phyloP scores from a whole-genome alignment of 2,888 invertebrate genomes.

The Diaperis boleti region DNA sequence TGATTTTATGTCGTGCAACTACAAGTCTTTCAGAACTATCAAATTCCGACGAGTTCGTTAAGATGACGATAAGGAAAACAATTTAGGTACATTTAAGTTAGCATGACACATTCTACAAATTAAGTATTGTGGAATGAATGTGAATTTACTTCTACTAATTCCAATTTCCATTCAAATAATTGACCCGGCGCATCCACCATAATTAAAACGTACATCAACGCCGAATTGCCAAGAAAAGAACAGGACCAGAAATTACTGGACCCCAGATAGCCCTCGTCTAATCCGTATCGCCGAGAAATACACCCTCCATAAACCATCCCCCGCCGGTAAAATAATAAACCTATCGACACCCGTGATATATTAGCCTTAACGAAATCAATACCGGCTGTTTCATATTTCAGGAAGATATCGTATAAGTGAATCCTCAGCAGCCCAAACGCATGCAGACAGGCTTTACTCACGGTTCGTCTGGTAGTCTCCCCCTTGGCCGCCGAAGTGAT shows the following conservation, averaged over 20 bases:
- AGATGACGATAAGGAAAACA: background rate
- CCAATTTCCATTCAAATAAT: too few relatives aligned
- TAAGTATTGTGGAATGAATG: too few relatives aligned
- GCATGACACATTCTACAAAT: too few relatives aligned
- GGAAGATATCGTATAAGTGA: slow-evolving; percentile 35
- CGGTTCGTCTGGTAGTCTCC: slow-evolving; percentile 62
- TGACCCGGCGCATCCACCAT: too few relatives aligned
- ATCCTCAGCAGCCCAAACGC: slow-evolving; percentile 26
- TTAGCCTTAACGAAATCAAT: slow-evolving; percentile 60
- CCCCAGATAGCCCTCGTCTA: too few relatives aligned
- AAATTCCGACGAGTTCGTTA: background rate
- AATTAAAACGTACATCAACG: too few relatives aligned
- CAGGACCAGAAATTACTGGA: too few relatives aligned
- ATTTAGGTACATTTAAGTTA: background rate
- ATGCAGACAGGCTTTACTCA: slow-evolving; percentile 55
- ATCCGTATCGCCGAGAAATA: too few relatives aligned
- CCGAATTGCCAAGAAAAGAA: too few relatives aligned
- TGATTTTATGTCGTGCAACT: background rate
- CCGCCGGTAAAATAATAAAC: slow-evolving; percentile 60
- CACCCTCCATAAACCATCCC: slow-evolving; percentile 49
- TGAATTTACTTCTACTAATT: too few relatives aligned
- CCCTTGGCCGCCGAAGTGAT: slow-evolving; percentile 60
- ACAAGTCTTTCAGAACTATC: background rate
- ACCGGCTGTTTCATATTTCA: slow-evolving; percentile 59
- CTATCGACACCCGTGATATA: slow-evolving; percentile 62